Evolutionary conservation across 2,888 invertebrate genomes (phyloP), one percentile per base, ranked within the genome.

Genomic region (Tenthredo amoena): DNA sequence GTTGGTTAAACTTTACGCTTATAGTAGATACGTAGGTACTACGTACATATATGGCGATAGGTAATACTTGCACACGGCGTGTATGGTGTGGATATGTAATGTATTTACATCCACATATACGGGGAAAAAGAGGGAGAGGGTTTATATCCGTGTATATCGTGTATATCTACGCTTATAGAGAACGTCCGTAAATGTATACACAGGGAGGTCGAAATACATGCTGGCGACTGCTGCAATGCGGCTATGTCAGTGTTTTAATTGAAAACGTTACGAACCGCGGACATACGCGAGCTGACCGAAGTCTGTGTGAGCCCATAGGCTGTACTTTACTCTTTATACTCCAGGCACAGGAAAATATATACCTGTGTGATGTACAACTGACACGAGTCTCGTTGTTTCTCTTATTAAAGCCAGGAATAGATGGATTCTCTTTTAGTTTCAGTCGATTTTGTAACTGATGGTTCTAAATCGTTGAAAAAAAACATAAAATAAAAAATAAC

Each of bases 241-340:
- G 88, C 88, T 88, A 89, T 89, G 90, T 89, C 90, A 89, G 89
- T 88, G 89, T 91, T 91, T 91, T 91, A 91, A 91, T 91, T 91
- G 85, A 85, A 79, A 85, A 85, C 62, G 65, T 68, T 65, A 62
- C 77, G 50, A 77, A 55, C 77, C 55, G 77, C 68, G 68, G 68
- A 18, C 68, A 31, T 68, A 26, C 62, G 34, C 21, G 12, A 68
- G 68, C 34, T 18, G 26, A 68, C 68, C 4, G 68, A 68, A 62
- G 62, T 68, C 15, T 68, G 74, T 21, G 40, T 37, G 40, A 50
- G 77, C 77, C n/a, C 10, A 77, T 26, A 26, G 21, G 18, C 50
- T 47, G 31, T 55, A 26, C 43, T 76, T 84, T 77, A 7, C 31
- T 40, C 18, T 34, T 62, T 40, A 26, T 58, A 26, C 37, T 74